A percentile compares a stretch with the other conserved stretches of the same genome.
Conservation (phyloP, 2,797 vertebrate genomes). For the Vespertilio murinus region DNA sequence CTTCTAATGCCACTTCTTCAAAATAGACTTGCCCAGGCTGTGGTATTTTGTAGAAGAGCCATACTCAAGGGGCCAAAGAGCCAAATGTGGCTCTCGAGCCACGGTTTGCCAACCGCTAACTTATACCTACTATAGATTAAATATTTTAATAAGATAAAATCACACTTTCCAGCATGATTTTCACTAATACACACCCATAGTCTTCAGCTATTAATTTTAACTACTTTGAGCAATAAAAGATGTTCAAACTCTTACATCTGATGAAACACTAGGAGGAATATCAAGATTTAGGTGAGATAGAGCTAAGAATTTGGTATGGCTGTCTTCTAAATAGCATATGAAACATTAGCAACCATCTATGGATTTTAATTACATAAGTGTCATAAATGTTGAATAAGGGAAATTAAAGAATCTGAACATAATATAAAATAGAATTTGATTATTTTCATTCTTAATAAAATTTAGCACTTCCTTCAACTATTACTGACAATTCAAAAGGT, state of each 20-base stretch:
- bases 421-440: slow-evolving; percentile 34
- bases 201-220: slow-evolving; percentile 48
- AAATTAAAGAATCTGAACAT: neutral
- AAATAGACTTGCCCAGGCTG: no score
- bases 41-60: no score
- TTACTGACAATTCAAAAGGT: neutral
- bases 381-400: slow-evolving; percentile 9
- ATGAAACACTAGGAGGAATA: slow-evolving; percentile 40
- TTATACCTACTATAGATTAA: slow-evolving; percentile 25
- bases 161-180: slow-evolving; percentile 53
- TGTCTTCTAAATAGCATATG: neutral
- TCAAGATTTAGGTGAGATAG: slow-evolving; percentile 8
- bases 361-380: slow-evolving; percentile 7
- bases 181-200: neutral
- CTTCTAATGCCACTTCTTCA: no score
- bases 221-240: slow-evolving; percentile 57
- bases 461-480: neutral
- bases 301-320: neutral
- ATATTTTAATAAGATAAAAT: slow-evolving; percentile 57
- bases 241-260: slow-evolving; percentile 42
- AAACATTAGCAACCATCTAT: slow-evolving; percentile 42
- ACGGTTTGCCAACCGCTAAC: no score
- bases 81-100: no score
- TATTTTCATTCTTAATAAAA: neutral
- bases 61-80: no score